Conservation (phyloP, 2,797 vertebrate species). For the Huso huso region DNA sequence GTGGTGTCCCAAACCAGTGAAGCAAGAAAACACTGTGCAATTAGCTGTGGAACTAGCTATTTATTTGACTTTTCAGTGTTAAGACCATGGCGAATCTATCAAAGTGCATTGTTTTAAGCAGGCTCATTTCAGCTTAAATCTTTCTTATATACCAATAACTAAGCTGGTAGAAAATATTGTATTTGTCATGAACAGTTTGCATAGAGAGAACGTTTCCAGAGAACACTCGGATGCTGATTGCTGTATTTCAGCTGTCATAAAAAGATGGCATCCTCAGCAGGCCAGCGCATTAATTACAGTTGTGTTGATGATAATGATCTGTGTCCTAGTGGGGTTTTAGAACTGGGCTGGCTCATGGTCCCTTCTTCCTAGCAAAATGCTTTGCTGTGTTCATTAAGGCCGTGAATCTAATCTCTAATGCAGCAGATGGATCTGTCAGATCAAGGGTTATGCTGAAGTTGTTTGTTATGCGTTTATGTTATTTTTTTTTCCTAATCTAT, state of each 20-base stretch:
- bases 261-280: constrained; percentile 51
- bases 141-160: no score
- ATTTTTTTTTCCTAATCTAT: not conserved
- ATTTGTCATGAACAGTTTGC: no score
- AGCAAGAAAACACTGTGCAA: no score
- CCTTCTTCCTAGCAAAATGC: not conserved
- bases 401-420: not conserved
- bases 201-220: no score
- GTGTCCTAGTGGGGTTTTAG: constrained; percentile 7
- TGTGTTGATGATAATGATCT: constrained; percentile 5
- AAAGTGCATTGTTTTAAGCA: no score
- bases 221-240: constrained; percentile 1
- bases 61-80: no score
- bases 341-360: not conserved
- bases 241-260: constrained; percentile 52
- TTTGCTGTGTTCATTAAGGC: not conserved
- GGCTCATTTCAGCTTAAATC: no score
- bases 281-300: constrained; percentile 15
- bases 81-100: no score
- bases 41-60: no score
- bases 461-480: not conserved
- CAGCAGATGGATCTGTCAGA: constrained; percentile 22
- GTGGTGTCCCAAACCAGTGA: no score
- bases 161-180: no score
- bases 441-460: constrained; percentile 18